Base-by-base conservation (phyloP, 2,888 invertebrate genomes). In the Zhuqinia jingwanae region DNA sequence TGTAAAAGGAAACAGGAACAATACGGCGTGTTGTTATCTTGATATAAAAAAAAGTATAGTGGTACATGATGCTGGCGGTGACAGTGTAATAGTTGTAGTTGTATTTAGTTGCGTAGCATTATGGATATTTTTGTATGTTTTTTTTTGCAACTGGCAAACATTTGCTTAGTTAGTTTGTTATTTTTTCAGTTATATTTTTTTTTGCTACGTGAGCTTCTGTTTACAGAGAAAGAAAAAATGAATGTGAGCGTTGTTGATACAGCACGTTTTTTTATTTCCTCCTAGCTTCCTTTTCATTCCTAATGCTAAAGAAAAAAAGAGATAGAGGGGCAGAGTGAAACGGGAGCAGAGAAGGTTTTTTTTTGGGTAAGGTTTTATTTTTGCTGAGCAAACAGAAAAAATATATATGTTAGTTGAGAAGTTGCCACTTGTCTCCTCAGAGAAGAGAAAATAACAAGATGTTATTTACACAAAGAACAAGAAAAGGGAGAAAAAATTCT, bases 211-310 rank as follows among this genome's bases (percentile, higher is more conserved):
- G 68, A 42, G 36, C 42, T 5, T 10, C 17, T 68, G 68, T 45
- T 68, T 68, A 68, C 68, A 68, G 6, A 68, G 20, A 30, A 68
- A 2, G 45, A 42, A 68, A 45, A 22, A 36, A 13, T 17, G 68
- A 45, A 68, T 68, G 68, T 68, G n/a, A n/a, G n/a, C 42, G 68
- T 42, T 20, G 68, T 68, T 68, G 68, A 68, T 68, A 68, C 68
- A 68, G 68, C 68, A 68, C 68, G 68, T 68, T 68, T n/a, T n/a
- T n/a, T n/a, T n/a, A n/a, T n/a, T n/a, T 20, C 22, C 3, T 10
- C 45, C 36, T 68, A 36, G 3, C 3, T 36, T 8, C 36, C 36
- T 42, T 68, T 42, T 20, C 22, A 36, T 1, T n/a, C n/a, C n/a
- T n/a, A n/a, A n/a, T n/a, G n/a, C n/a, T n/a, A 13, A 15, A 50